Base-by-base conservation (phyloP, 2,113 vertebrate species). In the Silurus glanis region DNA sequence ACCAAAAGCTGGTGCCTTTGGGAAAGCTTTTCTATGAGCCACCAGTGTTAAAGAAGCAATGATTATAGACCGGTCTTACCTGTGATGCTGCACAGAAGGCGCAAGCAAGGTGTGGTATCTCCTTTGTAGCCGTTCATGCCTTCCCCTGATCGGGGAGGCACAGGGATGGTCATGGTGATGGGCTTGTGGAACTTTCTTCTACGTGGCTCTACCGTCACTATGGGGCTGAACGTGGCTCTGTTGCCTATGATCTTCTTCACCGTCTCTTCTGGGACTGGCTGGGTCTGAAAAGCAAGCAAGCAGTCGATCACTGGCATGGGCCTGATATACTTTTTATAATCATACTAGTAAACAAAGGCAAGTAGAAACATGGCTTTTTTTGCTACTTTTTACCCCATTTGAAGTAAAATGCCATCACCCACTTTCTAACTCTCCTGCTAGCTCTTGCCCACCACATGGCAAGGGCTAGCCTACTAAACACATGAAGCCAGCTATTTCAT, bases 101-200 rank as follows among this genome's bases (percentile, higher is more conserved):
- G 96, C 25, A 99, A 96, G 88, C 97, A 97, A 71, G 97, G 98
- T 0, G 96, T 97, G 0, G 89, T 93, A 85, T 99, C 98, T 82
- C 97, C 97, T 93, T 97, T 97, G 93, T 98, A 98, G 66, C 97
- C 97, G 2, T 89, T 91, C 25, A 94, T 91, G 6, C 97, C 97
- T 94, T 98, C 97, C 89, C 97, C 97, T 0, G 98, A 98, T 0
- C 97, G 96, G 0, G 97, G 97, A 0, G 98, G 98, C 87, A 99
- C 95, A 0, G 98, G 98, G 91, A 99, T 98, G 37, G 97, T 99
- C 98, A 99, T 99, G 21, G 98, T 99, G 94, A 99, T 99, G 2
- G 98, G 98, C 83, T 99, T 99, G 93, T 99, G 98, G 91, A 99
- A 99, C 94, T 99, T 99, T 89, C 98, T 96, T 83, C 98, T 96